These are phyloP conservation scores for Indri indri DNA, from an alignment of 2,113 vertebrate species.

Conservation along the genomic window DNA sequence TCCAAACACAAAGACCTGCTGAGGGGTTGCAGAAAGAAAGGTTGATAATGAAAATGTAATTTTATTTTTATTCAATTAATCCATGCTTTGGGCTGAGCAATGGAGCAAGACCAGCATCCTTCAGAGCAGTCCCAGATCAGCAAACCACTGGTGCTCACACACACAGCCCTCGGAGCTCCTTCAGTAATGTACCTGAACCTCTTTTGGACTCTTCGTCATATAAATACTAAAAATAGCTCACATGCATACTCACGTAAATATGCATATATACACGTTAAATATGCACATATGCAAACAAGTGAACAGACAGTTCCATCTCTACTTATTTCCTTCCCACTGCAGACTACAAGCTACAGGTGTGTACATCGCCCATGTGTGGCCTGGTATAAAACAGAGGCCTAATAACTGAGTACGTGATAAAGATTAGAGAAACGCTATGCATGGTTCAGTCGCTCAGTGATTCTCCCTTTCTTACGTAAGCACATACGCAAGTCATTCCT, in stretches of 20 bases:
- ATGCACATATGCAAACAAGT: background rate
- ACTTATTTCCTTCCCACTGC: background rate
- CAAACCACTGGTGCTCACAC: background rate
- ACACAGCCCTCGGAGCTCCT: fast-evolving
- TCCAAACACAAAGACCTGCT: background rate
- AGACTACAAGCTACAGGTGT: background rate
- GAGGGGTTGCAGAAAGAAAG: background rate
- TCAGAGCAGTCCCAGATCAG: background rate
- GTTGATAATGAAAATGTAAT: background rate
- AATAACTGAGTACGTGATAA: background rate
- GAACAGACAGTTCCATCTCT: background rate
- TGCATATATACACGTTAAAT: too few species aligned
- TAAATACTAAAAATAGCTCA: background rate
- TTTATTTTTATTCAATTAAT: background rate
- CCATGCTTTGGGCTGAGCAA: background rate
- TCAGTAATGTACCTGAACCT: background rate
- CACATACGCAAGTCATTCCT: background rate
- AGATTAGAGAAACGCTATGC: background rate
- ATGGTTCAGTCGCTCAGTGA: background rate
- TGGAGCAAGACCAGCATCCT: background rate
- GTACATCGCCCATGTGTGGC: background rate
- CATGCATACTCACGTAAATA: background rate
- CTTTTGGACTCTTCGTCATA: background rate
- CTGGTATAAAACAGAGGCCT: background rate
- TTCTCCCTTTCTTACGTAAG: background rate